Percentiles rank a stretch among this genome's conserved stretches.
phyloP scores from a whole-genome alignment of 2,888 invertebrate species.

The Sinohyriopsis cumingii region DNA sequence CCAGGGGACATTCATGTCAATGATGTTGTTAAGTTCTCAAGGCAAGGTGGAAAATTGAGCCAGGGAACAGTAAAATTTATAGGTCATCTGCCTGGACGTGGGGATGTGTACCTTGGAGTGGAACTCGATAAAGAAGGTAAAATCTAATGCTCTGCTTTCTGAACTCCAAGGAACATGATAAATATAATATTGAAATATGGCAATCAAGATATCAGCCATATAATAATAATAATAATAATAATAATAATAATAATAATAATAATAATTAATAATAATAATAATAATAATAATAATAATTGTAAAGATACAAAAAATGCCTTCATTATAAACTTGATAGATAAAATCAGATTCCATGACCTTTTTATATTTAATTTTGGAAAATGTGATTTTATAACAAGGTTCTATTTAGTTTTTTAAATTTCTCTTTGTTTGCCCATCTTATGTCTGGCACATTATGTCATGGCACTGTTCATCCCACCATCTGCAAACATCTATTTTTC shows the following conservation, averaged over 20 bases:
- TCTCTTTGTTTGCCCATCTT: no score
- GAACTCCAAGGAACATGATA: no score
- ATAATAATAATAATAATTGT: not conserved
- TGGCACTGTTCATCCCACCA: no score
- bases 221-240: constrained; percentile 8
- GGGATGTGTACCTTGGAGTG: constrained; percentile 69
- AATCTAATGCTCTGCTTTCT: constrained; percentile 7
- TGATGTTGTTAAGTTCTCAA: constrained; percentile 70
- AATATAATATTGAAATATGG: no score
- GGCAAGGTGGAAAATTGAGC: constrained; percentile 69
- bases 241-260: not conserved
- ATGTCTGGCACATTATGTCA: no score
- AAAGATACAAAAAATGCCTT: no score
- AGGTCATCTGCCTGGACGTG: constrained; percentile 69
- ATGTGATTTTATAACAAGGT: no score
- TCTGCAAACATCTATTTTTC: no score
- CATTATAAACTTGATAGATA: no score
- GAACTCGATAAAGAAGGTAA: constrained; percentile 71
- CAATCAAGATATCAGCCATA: not conserved
- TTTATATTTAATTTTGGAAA: no score
- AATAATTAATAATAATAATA: constrained; percentile 11
- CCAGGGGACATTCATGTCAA: constrained; percentile 65
- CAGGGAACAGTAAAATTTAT: constrained; percentile 69
- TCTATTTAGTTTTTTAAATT: no score
- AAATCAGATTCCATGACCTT: no score